A percentile compares a stretch with the other conserved stretches of the same genome.
These are phyloP conservation scores for Dallia pectoralis DNA, from an alignment of 2,797 vertebrate genomes.

Conservation along the genomic window DNA sequence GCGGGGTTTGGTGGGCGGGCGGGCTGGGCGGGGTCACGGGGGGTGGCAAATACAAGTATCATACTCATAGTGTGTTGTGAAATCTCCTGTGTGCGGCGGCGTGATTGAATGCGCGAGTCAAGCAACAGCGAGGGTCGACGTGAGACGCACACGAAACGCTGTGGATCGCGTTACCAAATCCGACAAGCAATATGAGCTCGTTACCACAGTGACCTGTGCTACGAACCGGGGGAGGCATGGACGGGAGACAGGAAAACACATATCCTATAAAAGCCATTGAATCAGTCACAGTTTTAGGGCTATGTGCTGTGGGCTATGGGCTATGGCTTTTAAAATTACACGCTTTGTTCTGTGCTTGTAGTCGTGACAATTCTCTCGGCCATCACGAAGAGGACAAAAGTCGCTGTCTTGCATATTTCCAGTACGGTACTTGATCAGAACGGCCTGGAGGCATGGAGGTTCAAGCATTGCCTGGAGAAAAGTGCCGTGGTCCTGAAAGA, in stretches of 20 bases:
- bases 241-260: slow-evolving; percentile 1
- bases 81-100: slow-evolving; percentile 36
- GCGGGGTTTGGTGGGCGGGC: neutral
- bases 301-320: slow-evolving; percentile 39
- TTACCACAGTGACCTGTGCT: neutral
- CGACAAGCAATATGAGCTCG: slow-evolving; percentile 60
- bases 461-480: slow-evolving; percentile 48
- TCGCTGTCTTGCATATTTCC: slow-evolving; percentile 45
- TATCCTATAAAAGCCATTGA: slow-evolving; percentile 48
- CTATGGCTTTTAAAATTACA: slow-evolving; percentile 34
- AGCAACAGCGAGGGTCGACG: slow-evolving; percentile 27
- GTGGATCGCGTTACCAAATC: slow-evolving; percentile 47
- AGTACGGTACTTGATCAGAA: slow-evolving; percentile 51
- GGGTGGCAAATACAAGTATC: slow-evolving; percentile 37
- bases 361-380: slow-evolving; percentile 40
- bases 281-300: slow-evolving; percentile 38
- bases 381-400: slow-evolving; percentile 20
- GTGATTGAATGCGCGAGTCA: slow-evolving; percentile 26
- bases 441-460: slow-evolving; percentile 37
- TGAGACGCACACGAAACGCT: slow-evolving; percentile 7
- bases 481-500: slow-evolving; percentile 35
- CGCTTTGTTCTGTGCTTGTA: slow-evolving; percentile 56
- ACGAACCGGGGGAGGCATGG: neutral
- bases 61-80: slow-evolving; percentile 31
- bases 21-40: slow-evolving; percentile 37